Conservation (phyloP, 2,113 vertebrate genomes). For the Dipodomys merriami region DNA sequence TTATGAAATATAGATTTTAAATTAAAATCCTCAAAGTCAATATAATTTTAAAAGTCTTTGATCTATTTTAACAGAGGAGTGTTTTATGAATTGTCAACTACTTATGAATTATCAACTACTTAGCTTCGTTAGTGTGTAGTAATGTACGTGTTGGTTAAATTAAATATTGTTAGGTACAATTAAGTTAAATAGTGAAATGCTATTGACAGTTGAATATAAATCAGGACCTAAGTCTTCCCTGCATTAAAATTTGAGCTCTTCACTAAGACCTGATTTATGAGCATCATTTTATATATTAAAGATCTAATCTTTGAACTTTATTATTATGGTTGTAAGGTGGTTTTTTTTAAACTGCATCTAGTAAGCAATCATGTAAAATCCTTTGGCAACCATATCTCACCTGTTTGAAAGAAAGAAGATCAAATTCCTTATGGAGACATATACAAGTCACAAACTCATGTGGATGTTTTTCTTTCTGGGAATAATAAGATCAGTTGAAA, state of each 20-base stretch:
- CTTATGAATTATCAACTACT: neutral
- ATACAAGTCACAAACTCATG: neutral
- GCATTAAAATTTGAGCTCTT: neutral
- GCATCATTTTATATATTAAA: neutral
- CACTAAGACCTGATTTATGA: neutral
- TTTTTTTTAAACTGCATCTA: neutral
- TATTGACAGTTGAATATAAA: constrained; percentile 12
- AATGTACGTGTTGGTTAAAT: too few species aligned
- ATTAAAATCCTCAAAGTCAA: neutral
- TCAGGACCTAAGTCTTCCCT: neutral
- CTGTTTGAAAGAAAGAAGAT: neutral
- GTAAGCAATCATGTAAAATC: neutral
- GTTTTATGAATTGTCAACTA: constrained; percentile 25
- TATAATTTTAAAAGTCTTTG: neutral
- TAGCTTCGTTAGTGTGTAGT: neutral
- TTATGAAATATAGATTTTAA: neutral
- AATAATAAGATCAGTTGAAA: constrained; percentile 5
- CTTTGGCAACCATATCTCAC: neutral
- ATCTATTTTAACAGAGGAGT: neutral
- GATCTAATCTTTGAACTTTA: neutral
- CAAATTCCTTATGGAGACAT: neutral
- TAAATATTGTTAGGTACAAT: too few species aligned
- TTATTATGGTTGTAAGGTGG: neutral
- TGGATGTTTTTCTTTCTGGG: neutral
- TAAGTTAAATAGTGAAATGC: constrained; percentile 17